These are phyloP conservation scores for Andrena hattorfiana DNA, from an alignment of 2,888 invertebrate genomes.

Conservation along the genomic window DNA sequence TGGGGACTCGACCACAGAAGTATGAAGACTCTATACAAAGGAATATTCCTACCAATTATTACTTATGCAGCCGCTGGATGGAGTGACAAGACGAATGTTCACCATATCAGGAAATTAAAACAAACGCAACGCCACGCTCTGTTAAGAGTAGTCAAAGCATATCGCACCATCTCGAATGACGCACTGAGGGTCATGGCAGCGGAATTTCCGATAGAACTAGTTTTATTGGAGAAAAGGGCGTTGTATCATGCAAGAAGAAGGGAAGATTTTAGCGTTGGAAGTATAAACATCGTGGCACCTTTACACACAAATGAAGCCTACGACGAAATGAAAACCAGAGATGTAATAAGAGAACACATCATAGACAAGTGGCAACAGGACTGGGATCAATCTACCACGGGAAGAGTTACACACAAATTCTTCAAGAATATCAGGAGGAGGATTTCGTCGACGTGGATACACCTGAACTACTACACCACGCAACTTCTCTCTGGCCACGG, in stretches of 20 bases:
- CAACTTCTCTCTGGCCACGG: conserved; percentile 21
- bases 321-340: neutral
- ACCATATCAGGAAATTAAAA: neutral
- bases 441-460: neutral
- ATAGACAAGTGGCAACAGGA: neutral
- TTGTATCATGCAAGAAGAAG: neutral
- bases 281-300: neutral
- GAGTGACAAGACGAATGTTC: neutral
- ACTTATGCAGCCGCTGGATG: conserved; percentile 49
- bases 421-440: neutral
- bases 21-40: conserved; percentile 39
- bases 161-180: neutral
- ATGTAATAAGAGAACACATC: neutral
- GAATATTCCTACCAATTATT: conserved; percentile 32
- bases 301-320: fast-evolving
- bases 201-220: neutral
- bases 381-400: neutral
- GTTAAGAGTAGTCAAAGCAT: neutral
- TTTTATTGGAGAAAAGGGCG: neutral
- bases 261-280: neutral
- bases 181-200: neutral
- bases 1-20: conserved; percentile 45
- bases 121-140: neutral
- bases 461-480: neutral
- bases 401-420: neutral